Evolutionary conservation across 2,797 vertebrate species (phyloP).

Genomic region (Amazona ochrocephala): DNA sequence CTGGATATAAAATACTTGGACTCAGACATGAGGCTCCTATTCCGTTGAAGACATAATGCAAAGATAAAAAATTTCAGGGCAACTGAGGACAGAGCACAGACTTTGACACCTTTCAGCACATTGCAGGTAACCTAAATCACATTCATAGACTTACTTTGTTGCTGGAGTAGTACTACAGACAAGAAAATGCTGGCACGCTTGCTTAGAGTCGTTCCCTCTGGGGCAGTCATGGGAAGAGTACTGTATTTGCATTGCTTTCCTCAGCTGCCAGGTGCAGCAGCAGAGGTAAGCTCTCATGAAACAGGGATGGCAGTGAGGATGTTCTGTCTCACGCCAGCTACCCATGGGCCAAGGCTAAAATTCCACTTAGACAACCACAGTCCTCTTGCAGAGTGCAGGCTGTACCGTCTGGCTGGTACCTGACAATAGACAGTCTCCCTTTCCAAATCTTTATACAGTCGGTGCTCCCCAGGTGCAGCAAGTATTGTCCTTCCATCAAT

Average conservation of each 20-base stretch:
- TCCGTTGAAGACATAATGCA: background rate
- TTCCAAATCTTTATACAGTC: constrained; percentile 44
- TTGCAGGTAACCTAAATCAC: background rate
- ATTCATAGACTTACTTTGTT: background rate
- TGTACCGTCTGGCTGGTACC: background rate
- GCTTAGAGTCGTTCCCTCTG: background rate
- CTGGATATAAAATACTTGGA: background rate
- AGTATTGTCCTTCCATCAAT: constrained; percentile 25
- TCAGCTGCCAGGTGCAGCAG: constrained; percentile 33
- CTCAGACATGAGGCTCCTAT: background rate
- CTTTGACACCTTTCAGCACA: background rate
- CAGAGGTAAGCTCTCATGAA: constrained; percentile 54
- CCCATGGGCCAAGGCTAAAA: background rate
- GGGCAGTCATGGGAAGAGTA: background rate
- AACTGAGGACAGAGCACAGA: background rate
- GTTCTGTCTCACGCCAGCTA: constrained; percentile 8
- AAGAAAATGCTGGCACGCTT: background rate
- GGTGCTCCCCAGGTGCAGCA: background rate
- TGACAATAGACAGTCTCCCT: background rate
- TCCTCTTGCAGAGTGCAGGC: background rate
- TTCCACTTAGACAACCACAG: background rate
- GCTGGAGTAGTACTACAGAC: background rate
- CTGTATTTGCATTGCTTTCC: background rate
- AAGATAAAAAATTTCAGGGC: background rate
- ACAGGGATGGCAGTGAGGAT: background rate